Conservation (phyloP, 1,140 invertebrate species). For the Teleogryllus occipitalis region DNA sequence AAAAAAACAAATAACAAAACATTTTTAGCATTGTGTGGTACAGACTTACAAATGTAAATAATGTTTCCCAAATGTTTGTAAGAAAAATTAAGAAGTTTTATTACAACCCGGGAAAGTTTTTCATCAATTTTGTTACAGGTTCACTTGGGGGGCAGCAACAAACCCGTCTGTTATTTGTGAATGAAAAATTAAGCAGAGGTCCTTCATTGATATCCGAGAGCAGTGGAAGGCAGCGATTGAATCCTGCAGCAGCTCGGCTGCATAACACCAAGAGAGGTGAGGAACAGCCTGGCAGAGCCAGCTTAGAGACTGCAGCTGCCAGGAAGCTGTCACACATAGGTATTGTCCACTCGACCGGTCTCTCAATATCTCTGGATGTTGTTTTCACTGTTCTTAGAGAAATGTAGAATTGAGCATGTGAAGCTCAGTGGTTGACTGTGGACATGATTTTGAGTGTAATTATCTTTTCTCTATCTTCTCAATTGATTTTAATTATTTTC, state of each 20-base stretch:
- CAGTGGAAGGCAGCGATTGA: constrained; percentile 12
- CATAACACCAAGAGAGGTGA: constrained; percentile 21
- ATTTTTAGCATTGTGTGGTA: too few relatives aligned
- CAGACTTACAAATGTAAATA: too few relatives aligned
- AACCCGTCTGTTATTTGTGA: constrained; percentile 19
- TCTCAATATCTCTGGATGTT: not conserved
- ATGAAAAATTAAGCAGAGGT: constrained; percentile 19
- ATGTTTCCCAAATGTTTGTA: too few relatives aligned
- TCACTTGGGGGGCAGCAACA: constrained; percentile 17
- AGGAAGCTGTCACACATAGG: not conserved
- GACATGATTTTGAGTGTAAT: not conserved
- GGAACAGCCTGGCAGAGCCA: not conserved
- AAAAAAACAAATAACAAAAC: too few relatives aligned
- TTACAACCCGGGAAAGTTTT: too few relatives aligned
- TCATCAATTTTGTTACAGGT: not conserved
- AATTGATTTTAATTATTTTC: not conserved
- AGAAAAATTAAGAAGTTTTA: too few relatives aligned
- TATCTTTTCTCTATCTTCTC: not conserved
- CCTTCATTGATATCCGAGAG: constrained; percentile 18
- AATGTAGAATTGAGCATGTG: not conserved
- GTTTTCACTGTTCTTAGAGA: not conserved
- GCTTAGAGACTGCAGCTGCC: not conserved
- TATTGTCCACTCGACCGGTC: not conserved
- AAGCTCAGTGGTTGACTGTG: not conserved
- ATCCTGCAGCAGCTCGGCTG: constrained; percentile 17